Evolutionary conservation across 1,140 invertebrate genomes (phyloP), one percentile per base, ranked within the genome.

Genomic region (Gonioctena quinquepunctata): DNA sequence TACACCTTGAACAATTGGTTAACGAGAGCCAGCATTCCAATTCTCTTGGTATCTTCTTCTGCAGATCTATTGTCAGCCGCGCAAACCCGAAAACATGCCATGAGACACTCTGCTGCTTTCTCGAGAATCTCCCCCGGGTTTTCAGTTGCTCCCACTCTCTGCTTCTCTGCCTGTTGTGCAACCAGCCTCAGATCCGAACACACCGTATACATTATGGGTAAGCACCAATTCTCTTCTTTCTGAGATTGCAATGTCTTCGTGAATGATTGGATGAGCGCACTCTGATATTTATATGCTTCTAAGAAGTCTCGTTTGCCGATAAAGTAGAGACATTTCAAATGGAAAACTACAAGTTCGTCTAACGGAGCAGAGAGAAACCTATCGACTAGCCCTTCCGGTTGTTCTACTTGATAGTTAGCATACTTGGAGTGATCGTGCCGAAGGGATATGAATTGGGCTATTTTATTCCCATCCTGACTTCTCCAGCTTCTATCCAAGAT

Each of bases 1-100:
- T 99, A 99, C 2, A 99, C 94, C 87, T 99, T 99, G 66, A 99
- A 94, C 8, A 99, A 86, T 83, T 99, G 97, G 86, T 99, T 99
- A 0, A 98, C 95, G 48, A 99, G 85, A 76, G 92, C 92, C 75
- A 99, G 84, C 95, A 99, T 99, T 70, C 96, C 97, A 87, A 96
- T 91, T 79, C 95, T 89, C 84, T 99, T 99, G 0, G 96, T 96
- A 59, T 96, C 93, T 71, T 94, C 90, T 74, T 95, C 93, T 0
- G 94, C 90, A 19, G 94, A 89, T 61, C 93, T 89, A 82, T 94
- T 97, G 80, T 99, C 98, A 16, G 94, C 95, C 21, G 96, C 96
- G 85, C 97, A 99, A 16, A 98, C 93, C 79, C 97, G 86, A 84
- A 99, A 99, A 83, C 95, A 96, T 18, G 89, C 91, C 91, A 99